Evolutionary conservation across 2,113 vertebrate species (phyloP).

Genomic region (Myotis davidii): DNA sequence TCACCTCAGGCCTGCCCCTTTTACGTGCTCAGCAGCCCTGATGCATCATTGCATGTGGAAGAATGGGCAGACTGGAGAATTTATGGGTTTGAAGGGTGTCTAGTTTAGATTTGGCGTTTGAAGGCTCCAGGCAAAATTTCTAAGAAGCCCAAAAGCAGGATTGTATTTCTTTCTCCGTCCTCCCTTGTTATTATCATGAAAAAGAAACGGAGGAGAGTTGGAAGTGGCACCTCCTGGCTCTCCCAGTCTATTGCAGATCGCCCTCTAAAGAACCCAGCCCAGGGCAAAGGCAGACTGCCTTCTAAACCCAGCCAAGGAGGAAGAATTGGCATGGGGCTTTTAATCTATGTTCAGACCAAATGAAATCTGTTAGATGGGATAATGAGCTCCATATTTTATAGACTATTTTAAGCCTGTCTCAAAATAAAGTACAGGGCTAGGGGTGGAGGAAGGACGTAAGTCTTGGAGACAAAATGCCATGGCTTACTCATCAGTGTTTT

Average conservation of each 20-base stretch:
- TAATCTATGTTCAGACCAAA: constrained; percentile 83
- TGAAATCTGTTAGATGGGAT: constrained; percentile 85
- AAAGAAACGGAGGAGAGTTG: constrained; percentile 36
- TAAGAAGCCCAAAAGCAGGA: not conserved
- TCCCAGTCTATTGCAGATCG: not conserved
- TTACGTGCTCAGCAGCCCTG: not conserved
- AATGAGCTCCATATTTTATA: constrained; percentile 85
- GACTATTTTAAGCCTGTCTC: constrained; percentile 85
- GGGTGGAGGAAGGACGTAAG: constrained; percentile 80
- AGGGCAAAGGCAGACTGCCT: constrained; percentile 46
- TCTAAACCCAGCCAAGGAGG: constrained; percentile 70
- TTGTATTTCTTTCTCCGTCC: constrained; percentile 38
- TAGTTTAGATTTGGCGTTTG: not conserved
- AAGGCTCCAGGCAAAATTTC: not conserved
- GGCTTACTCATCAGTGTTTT: constrained; percentile 85
- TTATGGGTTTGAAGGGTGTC: not conserved
- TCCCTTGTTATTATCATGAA: not conserved
- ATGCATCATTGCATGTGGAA: not conserved
- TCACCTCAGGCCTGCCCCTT: not conserved
- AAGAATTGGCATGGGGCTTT: constrained; percentile 81
- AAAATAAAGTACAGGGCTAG: constrained; percentile 81
- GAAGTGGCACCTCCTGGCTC: constrained; percentile 39
- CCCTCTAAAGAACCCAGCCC: constrained; percentile 44
- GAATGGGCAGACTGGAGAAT: not conserved
- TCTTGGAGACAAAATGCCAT: constrained; percentile 83